phyloP scores from a whole-genome alignment of 2,113 vertebrate species.

The Ageneiosus marmoratus region DNA sequence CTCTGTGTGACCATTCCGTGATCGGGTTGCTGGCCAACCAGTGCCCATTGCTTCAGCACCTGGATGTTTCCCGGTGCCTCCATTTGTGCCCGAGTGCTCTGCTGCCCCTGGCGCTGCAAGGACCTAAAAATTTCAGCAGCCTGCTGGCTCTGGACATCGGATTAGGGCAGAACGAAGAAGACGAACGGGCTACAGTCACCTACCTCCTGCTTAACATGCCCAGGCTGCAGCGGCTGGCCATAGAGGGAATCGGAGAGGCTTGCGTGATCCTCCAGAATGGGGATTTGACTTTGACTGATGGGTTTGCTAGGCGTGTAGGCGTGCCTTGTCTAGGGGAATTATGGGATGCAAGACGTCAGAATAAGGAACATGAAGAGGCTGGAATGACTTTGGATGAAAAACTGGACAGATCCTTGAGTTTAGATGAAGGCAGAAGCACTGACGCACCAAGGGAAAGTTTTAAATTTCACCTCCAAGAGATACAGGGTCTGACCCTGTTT shows the following conservation, averaged over 20 bases:
- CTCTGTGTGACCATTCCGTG: slow-evolving; percentile 62
- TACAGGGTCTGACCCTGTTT: slow-evolving; percentile 58
- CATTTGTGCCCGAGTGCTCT: slow-evolving; percentile 63
- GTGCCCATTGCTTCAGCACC: slow-evolving; percentile 63
- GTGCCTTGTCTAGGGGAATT: slow-evolving; percentile 59
- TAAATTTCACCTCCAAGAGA: slow-evolving; percentile 60
- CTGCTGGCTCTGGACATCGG: slow-evolving; percentile 71
- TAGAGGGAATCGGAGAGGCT: slow-evolving; percentile 67
- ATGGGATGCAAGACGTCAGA: slow-evolving; percentile 55
- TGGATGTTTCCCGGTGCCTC: slow-evolving; percentile 70
- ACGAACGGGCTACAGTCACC: slow-evolving; percentile 57
- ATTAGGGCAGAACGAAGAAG: slow-evolving; percentile 63
- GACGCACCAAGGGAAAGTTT: slow-evolving; percentile 28
- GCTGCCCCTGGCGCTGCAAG: slow-evolving; percentile 44
- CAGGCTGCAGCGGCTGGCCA: slow-evolving; percentile 62
- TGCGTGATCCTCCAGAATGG: slow-evolving; percentile 60
- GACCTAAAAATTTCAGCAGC: slow-evolving; percentile 58
- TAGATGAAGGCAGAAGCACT: slow-evolving; percentile 37
- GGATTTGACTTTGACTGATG: slow-evolving; percentile 55
- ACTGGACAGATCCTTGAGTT: slow-evolving; percentile 27
- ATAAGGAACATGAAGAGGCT: slow-evolving; percentile 26
- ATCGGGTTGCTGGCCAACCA: slow-evolving; percentile 48
- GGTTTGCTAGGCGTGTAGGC: slow-evolving; percentile 57
- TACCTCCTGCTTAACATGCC: slow-evolving; percentile 69
- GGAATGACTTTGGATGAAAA: slow-evolving; percentile 28